A percentile compares a stretch with the other conserved stretches of the same genome.
Evolutionary conservation across 2,888 invertebrate species (phyloP).

Genomic region (Anarsia innoxiella): DNA sequence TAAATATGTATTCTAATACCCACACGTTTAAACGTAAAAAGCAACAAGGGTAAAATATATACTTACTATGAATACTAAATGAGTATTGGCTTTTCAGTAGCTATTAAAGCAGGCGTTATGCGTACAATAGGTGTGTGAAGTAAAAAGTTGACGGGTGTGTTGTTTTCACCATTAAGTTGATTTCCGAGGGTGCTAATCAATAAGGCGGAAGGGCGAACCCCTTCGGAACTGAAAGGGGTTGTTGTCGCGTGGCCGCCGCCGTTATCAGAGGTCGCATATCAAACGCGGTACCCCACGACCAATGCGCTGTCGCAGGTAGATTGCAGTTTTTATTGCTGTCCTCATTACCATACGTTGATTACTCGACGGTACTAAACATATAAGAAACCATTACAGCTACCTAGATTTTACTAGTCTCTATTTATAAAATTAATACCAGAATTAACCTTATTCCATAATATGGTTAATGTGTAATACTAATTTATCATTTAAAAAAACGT

Average conservation of each 20-base stretch:
- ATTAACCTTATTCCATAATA: no score
- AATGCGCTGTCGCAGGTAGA: slow-evolving; percentile 22
- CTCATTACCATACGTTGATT: slow-evolving; percentile 13
- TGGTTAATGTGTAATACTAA: no score
- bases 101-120: neutral
- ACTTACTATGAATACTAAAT: neutral
- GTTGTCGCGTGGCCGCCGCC: slow-evolving; percentile 61
- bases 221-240: slow-evolving; percentile 62
- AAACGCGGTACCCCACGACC: slow-evolving; percentile 52
- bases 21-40: no score
- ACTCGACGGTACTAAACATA: no score
- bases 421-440: no score
- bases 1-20: no score
- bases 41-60: no score
- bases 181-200: slow-evolving; percentile 63
- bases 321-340: slow-evolving; percentile 17
- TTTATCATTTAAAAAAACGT: no score
- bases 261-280: slow-evolving; percentile 69
- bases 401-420: no score
- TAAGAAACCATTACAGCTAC: no score
- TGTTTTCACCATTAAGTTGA: slow-evolving; percentile 48
- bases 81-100: neutral
- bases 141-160: slow-evolving; percentile 32
- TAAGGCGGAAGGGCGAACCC: slow-evolving; percentile 69
- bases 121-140: slow-evolving; percentile 7